Base-by-base conservation (phyloP, 2,888 invertebrate genomes). In the Rhabditoides inermis region DNA sequence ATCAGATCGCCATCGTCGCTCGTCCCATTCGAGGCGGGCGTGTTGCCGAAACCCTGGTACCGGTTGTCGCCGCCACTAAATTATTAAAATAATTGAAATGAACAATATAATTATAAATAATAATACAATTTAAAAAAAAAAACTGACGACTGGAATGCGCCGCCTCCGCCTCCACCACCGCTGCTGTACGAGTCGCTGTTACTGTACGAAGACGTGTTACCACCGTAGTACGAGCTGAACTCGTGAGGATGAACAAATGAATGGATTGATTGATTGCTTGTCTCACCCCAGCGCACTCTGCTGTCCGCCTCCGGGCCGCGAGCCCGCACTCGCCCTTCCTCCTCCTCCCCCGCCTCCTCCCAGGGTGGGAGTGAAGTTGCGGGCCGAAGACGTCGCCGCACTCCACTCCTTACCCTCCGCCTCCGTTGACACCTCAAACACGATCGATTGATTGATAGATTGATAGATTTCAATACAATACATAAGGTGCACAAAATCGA, bases 1-100 rank as follows among this genome's bases (percentile, higher is more conserved):
- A 73, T 54, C 20, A 72, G 35, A 56, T 73, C 73, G 23, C 65
- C 60, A 18, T 55, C 48, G 18, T 57, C 50, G 40, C 46, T 2
- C 58, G 53, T 32, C 35, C 49, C 36, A n/a, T 49, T 51, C 22
- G 41, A 12, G 25, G 48, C 2, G 48, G 60, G 61, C 5, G 72
- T 70, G 53, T 74, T 74, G 15, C 74, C 74, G 53, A 74, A 74
- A 12, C 74, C 74, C 44, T 69, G 66, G 53, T 74, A 74, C 25
- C 69, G 64, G 22, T 59, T 59, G 37, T 64, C 63, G 2, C 58
- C 56, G 36, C 27, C 49, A 45, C 3, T 20, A 1, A 37, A n/a
- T n/a, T n/a, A n/a, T n/a, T n/a, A n/a, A n/a, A n/a, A n/a, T n/a
- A n/a, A n/a, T n/a, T n/a, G n/a, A n/a, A n/a, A n/a, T n/a, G n/a